Evolutionary conservation across 1,140 invertebrate species (phyloP).

Genomic region (Cepaea nemoralis): DNA sequence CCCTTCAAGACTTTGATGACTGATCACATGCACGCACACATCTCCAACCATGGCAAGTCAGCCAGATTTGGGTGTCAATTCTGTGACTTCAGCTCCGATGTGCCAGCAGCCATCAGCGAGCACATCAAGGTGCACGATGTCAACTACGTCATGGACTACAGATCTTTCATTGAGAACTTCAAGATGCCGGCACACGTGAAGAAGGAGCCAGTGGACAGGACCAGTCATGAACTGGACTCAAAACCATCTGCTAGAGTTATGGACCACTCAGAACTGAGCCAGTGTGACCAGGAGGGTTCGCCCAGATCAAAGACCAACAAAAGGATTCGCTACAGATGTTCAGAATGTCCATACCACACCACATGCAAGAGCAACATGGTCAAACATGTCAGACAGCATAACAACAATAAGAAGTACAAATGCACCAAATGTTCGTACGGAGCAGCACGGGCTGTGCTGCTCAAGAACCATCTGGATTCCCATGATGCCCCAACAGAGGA

Average conservation of each 20-base stretch:
- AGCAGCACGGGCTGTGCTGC: constrained; percentile 52
- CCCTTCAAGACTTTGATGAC: constrained; percentile 12
- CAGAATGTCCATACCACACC: constrained; percentile 58
- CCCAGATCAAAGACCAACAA: constrained; percentile 27
- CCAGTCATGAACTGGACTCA: neutral
- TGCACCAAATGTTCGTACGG: constrained; percentile 60
- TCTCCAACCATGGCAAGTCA: constrained; percentile 22
- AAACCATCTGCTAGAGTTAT: neutral
- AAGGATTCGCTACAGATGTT: constrained; percentile 57
- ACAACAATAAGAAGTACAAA: constrained; percentile 56
- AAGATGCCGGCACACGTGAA: neutral
- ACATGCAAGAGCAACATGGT: constrained; percentile 59
- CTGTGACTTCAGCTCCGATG: constrained; percentile 35
- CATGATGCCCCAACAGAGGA: constrained; percentile 45
- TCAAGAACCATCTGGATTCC: constrained; percentile 55
- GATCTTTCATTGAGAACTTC: neutral
- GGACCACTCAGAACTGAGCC: constrained; percentile 10
- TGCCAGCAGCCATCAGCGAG: neutral
- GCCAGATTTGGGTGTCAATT: constrained; percentile 19
- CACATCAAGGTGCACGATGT: constrained; percentile 33
- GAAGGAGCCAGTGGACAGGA: constrained; percentile 2
- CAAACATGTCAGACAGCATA: constrained; percentile 61
- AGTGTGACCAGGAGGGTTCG: constrained; percentile 2
- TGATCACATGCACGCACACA: constrained; percentile 21
- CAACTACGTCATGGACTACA: neutral